phyloP scores from a whole-genome alignment of 1,140 invertebrate genomes.

The Papilio glaucus region DNA sequence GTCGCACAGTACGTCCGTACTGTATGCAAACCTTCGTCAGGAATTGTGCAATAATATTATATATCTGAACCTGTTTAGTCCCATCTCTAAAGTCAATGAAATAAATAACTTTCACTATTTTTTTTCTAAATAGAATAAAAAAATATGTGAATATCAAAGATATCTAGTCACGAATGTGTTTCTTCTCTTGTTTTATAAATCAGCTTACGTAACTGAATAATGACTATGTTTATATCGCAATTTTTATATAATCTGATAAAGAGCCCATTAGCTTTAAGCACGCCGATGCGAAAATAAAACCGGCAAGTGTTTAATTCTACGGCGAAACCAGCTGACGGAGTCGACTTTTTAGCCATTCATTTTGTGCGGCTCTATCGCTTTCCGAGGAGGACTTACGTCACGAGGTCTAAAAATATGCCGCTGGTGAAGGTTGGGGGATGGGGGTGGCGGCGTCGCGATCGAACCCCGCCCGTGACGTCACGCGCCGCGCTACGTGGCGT shows the following conservation, averaged over 20 bases:
- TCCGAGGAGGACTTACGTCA: conserved; percentile 73
- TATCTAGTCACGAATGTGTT: conserved; percentile 15
- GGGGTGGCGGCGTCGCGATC: conserved; percentile 58
- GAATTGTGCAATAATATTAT: too few relatives aligned
- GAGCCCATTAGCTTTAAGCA: conserved; percentile 26
- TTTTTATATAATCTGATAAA: conserved; percentile 36
- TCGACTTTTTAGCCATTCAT: conserved; percentile 61
- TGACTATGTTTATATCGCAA: conserved; percentile 10
- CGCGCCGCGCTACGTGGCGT: conserved; percentile 62
- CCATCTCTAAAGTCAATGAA: conserved; percentile 10
- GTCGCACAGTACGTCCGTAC: too few relatives aligned
- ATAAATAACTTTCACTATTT: conserved; percentile 1
- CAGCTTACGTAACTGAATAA: conserved; percentile 18
- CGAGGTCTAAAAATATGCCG: conserved; percentile 74
- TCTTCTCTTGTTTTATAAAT: conserved; percentile 30
- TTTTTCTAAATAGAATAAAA: neutral
- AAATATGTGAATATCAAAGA: neutral
- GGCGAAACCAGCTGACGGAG: conserved; percentile 38
- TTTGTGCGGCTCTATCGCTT: conserved; percentile 59
- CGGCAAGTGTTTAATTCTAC: conserved; percentile 28
- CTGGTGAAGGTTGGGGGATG: conserved; percentile 58
- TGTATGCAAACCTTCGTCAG: too few relatives aligned
- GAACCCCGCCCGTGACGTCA: conserved; percentile 74
- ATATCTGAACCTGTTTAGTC: neutral
- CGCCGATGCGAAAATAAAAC: conserved; percentile 25